These are phyloP conservation scores for Nestor notabilis DNA, from an alignment of 2,113 vertebrate species.

Conservation along the genomic window DNA sequence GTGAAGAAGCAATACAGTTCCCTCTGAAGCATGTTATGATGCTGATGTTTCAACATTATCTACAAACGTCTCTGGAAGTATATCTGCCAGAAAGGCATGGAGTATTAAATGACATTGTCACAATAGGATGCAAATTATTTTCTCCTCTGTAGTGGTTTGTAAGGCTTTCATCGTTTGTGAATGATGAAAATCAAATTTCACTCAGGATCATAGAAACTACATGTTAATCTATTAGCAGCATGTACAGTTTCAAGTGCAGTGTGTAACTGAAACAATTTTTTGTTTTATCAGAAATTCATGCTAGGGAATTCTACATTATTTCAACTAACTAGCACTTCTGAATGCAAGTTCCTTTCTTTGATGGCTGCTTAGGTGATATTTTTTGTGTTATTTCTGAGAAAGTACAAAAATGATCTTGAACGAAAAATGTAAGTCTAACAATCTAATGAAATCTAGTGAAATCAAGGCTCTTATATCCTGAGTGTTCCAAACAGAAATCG, in stretches of 20 bases:
- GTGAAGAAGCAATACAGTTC: background rate
- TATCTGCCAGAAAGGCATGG: background rate
- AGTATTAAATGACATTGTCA: constrained; percentile 16
- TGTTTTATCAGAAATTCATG: background rate
- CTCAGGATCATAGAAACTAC: background rate
- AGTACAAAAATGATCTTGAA: background rate
- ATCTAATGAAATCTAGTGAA: background rate
- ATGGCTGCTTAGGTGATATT: background rate
- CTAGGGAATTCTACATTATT: background rate
- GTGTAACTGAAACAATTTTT: background rate
- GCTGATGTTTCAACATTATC: background rate
- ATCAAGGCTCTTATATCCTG: background rate
- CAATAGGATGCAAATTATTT: constrained; percentile 27
- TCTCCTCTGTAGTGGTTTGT: background rate
- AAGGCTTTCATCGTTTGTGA: background rate
- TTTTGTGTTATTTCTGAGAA: background rate
- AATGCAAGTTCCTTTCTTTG: background rate
- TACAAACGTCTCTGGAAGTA: background rate
- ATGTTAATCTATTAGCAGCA: background rate
- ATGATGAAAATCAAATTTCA: constrained; percentile 28
- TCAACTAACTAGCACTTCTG: background rate
- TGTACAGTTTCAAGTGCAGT: constrained; percentile 17
- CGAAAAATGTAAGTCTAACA: background rate
- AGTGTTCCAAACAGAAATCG: background rate
- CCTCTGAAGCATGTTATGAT: background rate